These are phyloP conservation scores for Beaufortia kweichowensis DNA, from an alignment of 2,113 vertebrate species.

Conservation along the genomic window DNA sequence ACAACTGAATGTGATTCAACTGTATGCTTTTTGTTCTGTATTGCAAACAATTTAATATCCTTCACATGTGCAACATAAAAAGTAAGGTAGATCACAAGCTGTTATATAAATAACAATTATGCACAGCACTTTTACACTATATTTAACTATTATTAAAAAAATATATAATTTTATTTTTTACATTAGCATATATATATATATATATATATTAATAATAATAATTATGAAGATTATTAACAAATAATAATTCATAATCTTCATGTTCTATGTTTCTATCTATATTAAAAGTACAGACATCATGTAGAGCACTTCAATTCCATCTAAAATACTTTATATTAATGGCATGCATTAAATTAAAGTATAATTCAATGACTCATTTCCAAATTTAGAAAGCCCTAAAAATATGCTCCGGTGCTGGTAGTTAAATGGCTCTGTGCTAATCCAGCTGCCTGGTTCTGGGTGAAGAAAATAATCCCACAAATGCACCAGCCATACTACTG, in stretches of 20 bases:
- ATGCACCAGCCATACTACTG: slow-evolving; percentile 4
- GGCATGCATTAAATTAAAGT: slow-evolving; percentile 19
- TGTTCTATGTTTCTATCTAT: too few species aligned
- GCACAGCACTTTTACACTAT: too few species aligned
- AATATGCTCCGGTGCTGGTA: not conserved
- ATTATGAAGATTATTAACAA: too few species aligned
- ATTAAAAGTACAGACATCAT: not conserved
- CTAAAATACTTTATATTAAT: slow-evolving; percentile 11
- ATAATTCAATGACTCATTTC: slow-evolving; percentile 9
- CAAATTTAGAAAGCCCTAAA: slow-evolving; percentile 1
- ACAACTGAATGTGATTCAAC: not conserved
- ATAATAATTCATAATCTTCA: too few species aligned
- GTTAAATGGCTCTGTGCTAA: slow-evolving; percentile 26
- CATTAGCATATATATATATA: too few species aligned
- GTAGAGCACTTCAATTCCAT: not conserved
- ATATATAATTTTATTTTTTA: too few species aligned
- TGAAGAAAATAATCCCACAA: slow-evolving; percentile 20
- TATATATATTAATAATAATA: too few species aligned
- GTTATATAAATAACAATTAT: not conserved
- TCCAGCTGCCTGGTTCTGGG: slow-evolving; percentile 13
- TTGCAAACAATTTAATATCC: not conserved
- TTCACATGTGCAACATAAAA: not conserved
- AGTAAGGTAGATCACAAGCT: not conserved
- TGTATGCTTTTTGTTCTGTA: not conserved
- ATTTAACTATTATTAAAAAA: too few species aligned